Conservation (phyloP, 2,113 vertebrate genomes). For the Taurulus bubalis region DNA sequence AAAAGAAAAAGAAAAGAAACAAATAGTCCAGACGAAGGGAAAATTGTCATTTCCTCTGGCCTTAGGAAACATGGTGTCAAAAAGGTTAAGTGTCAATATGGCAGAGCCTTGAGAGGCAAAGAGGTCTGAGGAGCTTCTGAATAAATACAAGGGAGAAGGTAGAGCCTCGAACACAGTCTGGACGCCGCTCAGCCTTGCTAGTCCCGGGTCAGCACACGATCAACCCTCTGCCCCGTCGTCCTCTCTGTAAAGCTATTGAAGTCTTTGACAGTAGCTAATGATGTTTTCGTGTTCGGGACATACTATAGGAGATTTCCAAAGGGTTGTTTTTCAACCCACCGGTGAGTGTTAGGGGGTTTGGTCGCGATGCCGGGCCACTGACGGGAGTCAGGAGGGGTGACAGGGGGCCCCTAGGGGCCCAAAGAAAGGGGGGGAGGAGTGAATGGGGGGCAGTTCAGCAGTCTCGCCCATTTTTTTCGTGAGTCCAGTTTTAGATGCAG, state of each 20-base stretch:
- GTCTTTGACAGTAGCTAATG: conserved; percentile 83
- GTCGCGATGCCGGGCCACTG: conserved; percentile 56
- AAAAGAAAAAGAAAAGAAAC: conserved; percentile 60
- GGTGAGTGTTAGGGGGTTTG: conserved; percentile 62
- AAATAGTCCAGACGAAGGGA: conserved; percentile 56
- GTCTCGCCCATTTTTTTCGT: conserved; percentile 40
- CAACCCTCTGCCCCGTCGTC: conserved; percentile 60
- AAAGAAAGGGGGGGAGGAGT: not conserved
- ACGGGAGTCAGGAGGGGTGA: conserved; percentile 59
- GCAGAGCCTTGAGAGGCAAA: conserved; percentile 84
- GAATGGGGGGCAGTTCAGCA: conserved; percentile 48
- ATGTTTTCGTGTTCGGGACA: conserved; percentile 67
- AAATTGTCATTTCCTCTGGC: conserved; percentile 72
- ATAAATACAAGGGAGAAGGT: conserved; percentile 78
- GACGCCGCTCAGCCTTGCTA: conserved; percentile 70
- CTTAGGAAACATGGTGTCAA: conserved; percentile 78
- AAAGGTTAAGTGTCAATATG: conserved; percentile 86
- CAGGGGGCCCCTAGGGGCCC: conserved; percentile 30
- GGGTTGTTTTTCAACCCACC: conserved; percentile 49
- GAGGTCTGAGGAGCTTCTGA: conserved; percentile 85
- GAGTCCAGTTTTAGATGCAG: conserved; percentile 68
- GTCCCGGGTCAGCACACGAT: conserved; percentile 72
- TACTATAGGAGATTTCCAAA: conserved; percentile 69
- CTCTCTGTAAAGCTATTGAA: conserved; percentile 81
- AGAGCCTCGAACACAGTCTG: conserved; percentile 72